Evolutionary conservation across 2,113 vertebrate genomes (phyloP), one percentile per base, ranked within the genome.

Genomic region (Lagopus muta): DNA sequence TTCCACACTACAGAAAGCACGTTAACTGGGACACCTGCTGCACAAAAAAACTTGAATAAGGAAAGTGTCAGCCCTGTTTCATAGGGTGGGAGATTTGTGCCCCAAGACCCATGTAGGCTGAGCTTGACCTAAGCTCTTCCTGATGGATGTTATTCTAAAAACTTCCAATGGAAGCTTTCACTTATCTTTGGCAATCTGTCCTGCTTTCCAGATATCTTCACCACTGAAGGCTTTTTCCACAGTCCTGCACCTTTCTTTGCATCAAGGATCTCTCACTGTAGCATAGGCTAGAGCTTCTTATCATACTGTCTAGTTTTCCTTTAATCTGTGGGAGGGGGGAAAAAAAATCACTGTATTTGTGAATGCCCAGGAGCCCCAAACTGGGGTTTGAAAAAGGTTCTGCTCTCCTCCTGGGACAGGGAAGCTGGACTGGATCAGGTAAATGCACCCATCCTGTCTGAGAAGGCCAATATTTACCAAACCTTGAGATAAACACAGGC

Each of bases 401-500:
- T 32, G 28, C 28, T 48, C 47, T 48, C 47, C 47, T 27, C 36
- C 25, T 7, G 40, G 19, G 28, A 45, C 38, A 17, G n/a, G n/a
- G 22, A 40, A 62, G 62, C 34, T 36, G 28, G 62, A 36, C 25
- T 13, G 32, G 3, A 30, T n/a, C 14, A 30, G 36, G 18, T 17
- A 30, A 13, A 30, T 3, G 57, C 18, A 45, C 12, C 18, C 24
- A 19, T 28, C 0, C 3, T 28, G 40, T 67, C 57, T 34, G 57
- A 57, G 30, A 11, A 28, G 48, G 34, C n/a, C 54, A 14, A 8
- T 11, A 12, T 24, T 54, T 0, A 1, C 34, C n/a, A 57, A 20
- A 11, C 10, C 20, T 13, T 11, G 21, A 16, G 57, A 16, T 58
- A 15, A 19, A 36, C 0, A 2, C 2, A 3, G n/a, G 32, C 48